Evolutionary conservation across 1,140 invertebrate species (phyloP).

Genomic region (Papilio dardanus): DNA sequence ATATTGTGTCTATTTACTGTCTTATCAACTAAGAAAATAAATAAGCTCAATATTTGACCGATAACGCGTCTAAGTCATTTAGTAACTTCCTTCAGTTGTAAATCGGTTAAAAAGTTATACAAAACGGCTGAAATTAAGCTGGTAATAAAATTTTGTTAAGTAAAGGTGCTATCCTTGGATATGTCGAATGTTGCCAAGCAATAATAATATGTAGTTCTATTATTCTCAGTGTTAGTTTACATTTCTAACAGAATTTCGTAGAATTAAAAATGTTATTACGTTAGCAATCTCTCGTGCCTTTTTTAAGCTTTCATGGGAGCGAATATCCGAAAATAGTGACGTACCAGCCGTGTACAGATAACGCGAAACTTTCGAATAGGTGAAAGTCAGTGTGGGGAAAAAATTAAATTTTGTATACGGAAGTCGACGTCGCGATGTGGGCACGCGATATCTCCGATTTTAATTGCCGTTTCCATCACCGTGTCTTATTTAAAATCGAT

Average conservation of each 20-base stretch:
- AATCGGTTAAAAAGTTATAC: too few relatives aligned
- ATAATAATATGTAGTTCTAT: too few relatives aligned
- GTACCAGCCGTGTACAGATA: conserved; percentile 41
- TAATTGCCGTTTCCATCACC: conserved; percentile 40
- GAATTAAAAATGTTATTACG: background rate
- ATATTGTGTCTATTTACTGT: too few relatives aligned
- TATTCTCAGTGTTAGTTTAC: too few relatives aligned
- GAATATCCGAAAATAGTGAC: conserved; percentile 48
- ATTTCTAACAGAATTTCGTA: background rate
- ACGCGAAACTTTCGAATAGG: conserved; percentile 55
- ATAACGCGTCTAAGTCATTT: too few relatives aligned
- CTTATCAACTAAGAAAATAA: too few relatives aligned
- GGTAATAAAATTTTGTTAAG: too few relatives aligned
- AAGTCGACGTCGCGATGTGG: conserved; percentile 51
- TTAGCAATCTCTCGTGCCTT: background rate
- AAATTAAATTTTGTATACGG: conserved; percentile 60
- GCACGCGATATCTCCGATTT: conserved; percentile 44
- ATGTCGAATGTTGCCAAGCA: too few relatives aligned
- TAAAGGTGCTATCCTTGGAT: too few relatives aligned
- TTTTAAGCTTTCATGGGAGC: conserved; percentile 47
- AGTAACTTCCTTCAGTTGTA: too few relatives aligned
- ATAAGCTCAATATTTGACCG: too few relatives aligned
- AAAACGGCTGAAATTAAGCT: too few relatives aligned
- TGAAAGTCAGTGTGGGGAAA: conserved; percentile 58
- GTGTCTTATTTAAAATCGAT: conserved; percentile 27